Evolutionary conservation across 1,140 invertebrate genomes (phyloP).

Genomic region (Drosophila fuyamai): DNA sequence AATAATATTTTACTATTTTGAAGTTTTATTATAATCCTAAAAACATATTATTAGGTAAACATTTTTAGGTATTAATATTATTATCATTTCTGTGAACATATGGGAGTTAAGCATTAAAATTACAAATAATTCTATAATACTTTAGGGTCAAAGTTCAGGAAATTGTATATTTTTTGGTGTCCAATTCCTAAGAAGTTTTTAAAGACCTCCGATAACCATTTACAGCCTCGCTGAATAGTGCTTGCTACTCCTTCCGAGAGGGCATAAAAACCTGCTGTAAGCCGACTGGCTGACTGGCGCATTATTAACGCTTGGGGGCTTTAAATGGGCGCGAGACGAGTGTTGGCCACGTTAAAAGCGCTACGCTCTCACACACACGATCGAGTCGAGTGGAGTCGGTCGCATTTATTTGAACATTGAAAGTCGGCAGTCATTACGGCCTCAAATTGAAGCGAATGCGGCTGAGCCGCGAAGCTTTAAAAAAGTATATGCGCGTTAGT

Average conservation of each 20-base stretch:
- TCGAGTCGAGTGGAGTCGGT: slow-evolving; percentile 38
- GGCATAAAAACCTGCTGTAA: slow-evolving; percentile 68
- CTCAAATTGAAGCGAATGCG: slow-evolving; percentile 70
- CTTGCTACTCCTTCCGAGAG: slow-evolving; percentile 5
- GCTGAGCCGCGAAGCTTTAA: slow-evolving; percentile 43
- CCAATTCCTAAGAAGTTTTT: not conserved
- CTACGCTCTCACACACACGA: slow-evolving; percentile 43
- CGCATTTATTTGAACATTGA: slow-evolving; percentile 82
- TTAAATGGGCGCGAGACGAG: slow-evolving; percentile 72
- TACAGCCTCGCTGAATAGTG: not conserved
- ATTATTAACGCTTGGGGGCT: slow-evolving; percentile 80
- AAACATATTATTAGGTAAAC: no score
- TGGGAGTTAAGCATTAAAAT: no score
- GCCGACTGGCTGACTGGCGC: slow-evolving; percentile 59
- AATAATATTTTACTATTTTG: no score
- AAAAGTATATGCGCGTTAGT: slow-evolving; percentile 59
- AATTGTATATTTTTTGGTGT: no score
- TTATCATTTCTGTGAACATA: no score
- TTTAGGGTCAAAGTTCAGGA: no score
- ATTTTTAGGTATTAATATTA: no score
- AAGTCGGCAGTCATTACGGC: slow-evolving; percentile 79
- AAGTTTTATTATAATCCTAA: no score
- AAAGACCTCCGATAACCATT: not conserved
- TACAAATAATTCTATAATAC: no score
- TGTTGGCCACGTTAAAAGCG: slow-evolving; percentile 66